Conservation (phyloP, 2,888 invertebrate species). For the Eumerus sabulonum region DNA sequence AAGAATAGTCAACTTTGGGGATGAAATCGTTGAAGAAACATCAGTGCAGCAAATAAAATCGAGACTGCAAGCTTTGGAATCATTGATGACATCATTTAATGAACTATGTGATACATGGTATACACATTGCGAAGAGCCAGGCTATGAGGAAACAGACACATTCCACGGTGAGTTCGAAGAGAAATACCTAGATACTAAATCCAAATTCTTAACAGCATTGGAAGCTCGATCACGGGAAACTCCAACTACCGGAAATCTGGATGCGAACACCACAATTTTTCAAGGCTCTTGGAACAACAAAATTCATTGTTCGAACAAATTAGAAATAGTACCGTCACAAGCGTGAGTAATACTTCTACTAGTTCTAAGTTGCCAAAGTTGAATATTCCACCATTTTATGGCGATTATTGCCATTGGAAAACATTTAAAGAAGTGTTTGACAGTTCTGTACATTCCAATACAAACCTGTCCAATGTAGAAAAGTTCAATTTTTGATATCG, state of each 20-base stretch:
- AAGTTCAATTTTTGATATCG: constrained; percentile 2
- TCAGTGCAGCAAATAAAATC: background rate
- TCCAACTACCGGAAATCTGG: background rate
- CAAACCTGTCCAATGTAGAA: background rate
- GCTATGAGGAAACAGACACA: background rate
- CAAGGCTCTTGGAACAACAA: background rate
- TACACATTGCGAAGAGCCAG: background rate
- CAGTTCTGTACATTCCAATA: background rate
- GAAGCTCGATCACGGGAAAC: background rate
- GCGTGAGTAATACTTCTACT: background rate
- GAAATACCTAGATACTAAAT: background rate
- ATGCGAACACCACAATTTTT: background rate
- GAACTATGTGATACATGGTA: background rate
- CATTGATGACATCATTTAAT: constrained; percentile 4
- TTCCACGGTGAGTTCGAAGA: constrained; percentile 1
- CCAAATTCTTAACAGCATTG: background rate
- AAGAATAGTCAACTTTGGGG: background rate
- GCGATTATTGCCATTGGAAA: constrained; percentile 2
- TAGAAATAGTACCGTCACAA: background rate
- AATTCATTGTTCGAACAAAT: background rate
- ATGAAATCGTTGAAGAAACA: background rate
- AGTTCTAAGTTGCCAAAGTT: background rate
- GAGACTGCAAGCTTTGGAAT: background rate
- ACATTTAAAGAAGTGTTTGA: constrained; percentile 6
- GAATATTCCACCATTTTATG: background rate